A percentile compares a stretch with the other conserved stretches of the same genome.
These are phyloP conservation scores for Teleiodes luculella DNA, from an alignment of 2,888 invertebrate species.

Conservation along the genomic window DNA sequence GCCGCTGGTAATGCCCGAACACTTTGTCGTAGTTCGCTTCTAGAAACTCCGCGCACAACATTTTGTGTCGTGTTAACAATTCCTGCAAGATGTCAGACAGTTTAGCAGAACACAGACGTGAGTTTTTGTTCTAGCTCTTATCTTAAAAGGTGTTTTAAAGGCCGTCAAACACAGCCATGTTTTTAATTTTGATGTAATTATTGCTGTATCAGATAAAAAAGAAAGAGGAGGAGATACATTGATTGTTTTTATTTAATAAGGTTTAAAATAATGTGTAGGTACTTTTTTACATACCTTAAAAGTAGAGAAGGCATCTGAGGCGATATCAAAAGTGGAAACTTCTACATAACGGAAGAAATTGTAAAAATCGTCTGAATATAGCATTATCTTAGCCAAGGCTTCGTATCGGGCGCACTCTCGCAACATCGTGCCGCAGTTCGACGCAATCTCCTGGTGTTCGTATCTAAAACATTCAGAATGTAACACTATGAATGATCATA, in stretches of 20 bases:
- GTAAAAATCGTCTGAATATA: conserved; percentile 98
- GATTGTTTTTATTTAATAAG: no score
- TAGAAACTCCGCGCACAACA: conserved; percentile 98
- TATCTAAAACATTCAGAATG: conserved; percentile 81
- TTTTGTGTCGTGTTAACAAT: conserved; percentile 95
- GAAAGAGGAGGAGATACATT: no score
- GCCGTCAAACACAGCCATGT: no score
- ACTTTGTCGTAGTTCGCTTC: conserved; percentile 99
- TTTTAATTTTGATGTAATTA: no score
- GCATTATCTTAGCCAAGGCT: conserved; percentile 98
- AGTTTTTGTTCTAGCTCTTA: no score
- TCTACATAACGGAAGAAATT: conserved; percentile 99
- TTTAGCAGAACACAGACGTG: background rate
- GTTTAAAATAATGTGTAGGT: no score
- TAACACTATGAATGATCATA: no score
- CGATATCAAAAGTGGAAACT: conserved; percentile 99
- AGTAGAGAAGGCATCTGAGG: conserved; percentile 99
- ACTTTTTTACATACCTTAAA: conserved; percentile 88
- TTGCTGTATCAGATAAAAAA: no score
- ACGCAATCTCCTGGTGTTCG: conserved; percentile 98
- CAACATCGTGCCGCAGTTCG: conserved; percentile 99
- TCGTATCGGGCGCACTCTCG: conserved; percentile 99
- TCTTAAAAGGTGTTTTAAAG: no score
- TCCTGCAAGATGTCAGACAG: conserved; percentile 79
- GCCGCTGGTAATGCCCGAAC: conserved; percentile 96